phyloP scores from a whole-genome alignment of 2,888 invertebrate genomes.

The Leistus spinibarbis region DNA sequence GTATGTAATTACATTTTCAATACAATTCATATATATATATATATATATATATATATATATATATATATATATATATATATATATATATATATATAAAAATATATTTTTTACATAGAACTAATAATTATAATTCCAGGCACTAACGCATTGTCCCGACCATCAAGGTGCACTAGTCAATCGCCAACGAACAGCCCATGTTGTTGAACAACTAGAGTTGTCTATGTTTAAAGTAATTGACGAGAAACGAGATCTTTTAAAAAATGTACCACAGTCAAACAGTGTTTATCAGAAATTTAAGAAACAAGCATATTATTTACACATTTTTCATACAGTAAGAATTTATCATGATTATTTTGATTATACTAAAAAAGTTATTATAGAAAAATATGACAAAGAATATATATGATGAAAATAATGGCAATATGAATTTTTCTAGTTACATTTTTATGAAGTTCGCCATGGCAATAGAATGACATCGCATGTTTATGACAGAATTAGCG shows the following conservation, averaged over 20 bases:
- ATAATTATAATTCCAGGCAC: conserved; percentile 59
- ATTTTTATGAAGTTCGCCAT: no score
- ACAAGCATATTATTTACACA: conserved; percentile 94
- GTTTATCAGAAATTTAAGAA: conserved; percentile 87
- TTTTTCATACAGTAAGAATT: conserved; percentile 82
- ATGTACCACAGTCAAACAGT: conserved; percentile 79
- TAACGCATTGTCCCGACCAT: conserved; percentile 84
- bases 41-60: no score
- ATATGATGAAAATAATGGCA: no score
- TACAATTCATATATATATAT: no score
- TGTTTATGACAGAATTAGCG: no score
- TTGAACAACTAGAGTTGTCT: conserved; percentile 85
- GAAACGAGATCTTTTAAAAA: conserved; percentile 80
- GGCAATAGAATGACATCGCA: no score
- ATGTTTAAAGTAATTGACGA: conserved; percentile 80
- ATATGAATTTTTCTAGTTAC: no score
- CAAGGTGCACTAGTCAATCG: conserved; percentile 78
- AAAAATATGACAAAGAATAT: no score
- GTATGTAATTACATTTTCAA: conserved; percentile 46
- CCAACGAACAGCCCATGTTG: conserved; percentile 84
- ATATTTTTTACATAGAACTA: no score
- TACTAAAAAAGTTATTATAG: background rate
- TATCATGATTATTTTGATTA: background rate
- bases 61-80: no score
- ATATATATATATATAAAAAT: no score